Evolutionary conservation across 2,113 vertebrate genomes (phyloP).

Genomic region (Lates calcarifer): DNA sequence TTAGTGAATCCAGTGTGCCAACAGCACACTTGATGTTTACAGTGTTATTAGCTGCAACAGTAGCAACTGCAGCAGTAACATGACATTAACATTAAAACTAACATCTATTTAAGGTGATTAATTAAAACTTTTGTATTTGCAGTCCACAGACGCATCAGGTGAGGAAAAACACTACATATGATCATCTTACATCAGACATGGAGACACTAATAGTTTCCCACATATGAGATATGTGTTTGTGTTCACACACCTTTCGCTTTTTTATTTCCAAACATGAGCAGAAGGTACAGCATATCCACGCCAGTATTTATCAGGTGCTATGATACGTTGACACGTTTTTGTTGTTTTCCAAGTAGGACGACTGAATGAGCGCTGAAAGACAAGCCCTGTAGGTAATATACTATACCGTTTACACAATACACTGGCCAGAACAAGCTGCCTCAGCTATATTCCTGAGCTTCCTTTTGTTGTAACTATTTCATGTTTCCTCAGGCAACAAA

Average conservation of each 20-base stretch:
- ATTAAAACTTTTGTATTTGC: not conserved
- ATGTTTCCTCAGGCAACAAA: slow-evolving; percentile 28
- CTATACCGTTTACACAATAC: not conserved
- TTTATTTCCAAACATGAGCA: not conserved
- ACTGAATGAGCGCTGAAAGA: slow-evolving; percentile 43
- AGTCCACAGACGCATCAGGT: not conserved
- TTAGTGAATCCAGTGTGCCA: not conserved
- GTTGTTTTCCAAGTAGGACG: slow-evolving; percentile 42
- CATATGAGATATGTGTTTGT: not conserved
- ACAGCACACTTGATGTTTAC: not conserved
- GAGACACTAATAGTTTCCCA: not conserved
- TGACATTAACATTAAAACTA: not conserved
- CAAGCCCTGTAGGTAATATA: not conserved
- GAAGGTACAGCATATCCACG: not conserved
- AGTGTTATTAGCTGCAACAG: too few species aligned
- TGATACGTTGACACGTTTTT: not conserved
- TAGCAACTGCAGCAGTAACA: too few species aligned
- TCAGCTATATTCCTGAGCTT: slow-evolving; percentile 20
- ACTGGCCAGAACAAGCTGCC: slow-evolving; percentile 14
- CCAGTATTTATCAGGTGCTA: not conserved
- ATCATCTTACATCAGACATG: not conserved
- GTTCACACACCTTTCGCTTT: not conserved
- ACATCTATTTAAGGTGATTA: not conserved
- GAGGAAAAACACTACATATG: not conserved
- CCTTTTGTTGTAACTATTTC: slow-evolving; percentile 45